These are phyloP conservation scores for Lepidocyrtoides sp. DNA, from an alignment of 2,888 invertebrate genomes.

Conservation along the genomic window DNA sequence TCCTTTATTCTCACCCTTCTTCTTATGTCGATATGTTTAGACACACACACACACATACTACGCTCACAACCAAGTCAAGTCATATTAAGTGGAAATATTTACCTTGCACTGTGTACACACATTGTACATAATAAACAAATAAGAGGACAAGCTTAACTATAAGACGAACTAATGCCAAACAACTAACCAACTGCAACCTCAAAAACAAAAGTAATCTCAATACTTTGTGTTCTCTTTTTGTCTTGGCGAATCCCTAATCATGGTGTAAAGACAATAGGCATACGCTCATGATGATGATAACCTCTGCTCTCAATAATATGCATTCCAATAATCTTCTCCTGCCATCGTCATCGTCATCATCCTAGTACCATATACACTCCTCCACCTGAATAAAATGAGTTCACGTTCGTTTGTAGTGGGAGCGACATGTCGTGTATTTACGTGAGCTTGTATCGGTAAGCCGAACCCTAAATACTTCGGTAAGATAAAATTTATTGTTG, in stretches of 20 bases:
- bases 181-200: not conserved
- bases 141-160: not conserved
- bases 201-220: slow-evolving; percentile 38
- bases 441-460: not conserved
- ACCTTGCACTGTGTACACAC: slow-evolving; percentile 19
- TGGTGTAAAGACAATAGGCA: slow-evolving; percentile 15
- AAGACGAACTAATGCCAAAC: slow-evolving; percentile 6
- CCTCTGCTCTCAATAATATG: slow-evolving; percentile 28
- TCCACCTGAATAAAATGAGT: slow-evolving; percentile 12
- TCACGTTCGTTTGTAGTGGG: not conserved
- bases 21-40: slow-evolving; percentile 44
- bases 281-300: slow-evolving; percentile 42
- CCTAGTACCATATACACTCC: not conserved
- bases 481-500: not conserved
- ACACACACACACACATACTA: slow-evolving; percentile 19
- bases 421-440: not conserved
- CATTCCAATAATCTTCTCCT: slow-evolving; percentile 13
- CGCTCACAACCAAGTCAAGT: slow-evolving; percentile 2
- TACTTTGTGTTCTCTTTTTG: slow-evolving; percentile 23
- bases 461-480: not conserved
- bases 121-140: not conserved
- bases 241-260: slow-evolving; percentile 27
- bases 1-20: slow-evolving; percentile 40
- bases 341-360: not conserved
- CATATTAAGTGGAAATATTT: slow-evolving; percentile 56